Base-by-base conservation (phyloP, 2,113 vertebrate species). In the Tangachromis dhanisi region DNA sequence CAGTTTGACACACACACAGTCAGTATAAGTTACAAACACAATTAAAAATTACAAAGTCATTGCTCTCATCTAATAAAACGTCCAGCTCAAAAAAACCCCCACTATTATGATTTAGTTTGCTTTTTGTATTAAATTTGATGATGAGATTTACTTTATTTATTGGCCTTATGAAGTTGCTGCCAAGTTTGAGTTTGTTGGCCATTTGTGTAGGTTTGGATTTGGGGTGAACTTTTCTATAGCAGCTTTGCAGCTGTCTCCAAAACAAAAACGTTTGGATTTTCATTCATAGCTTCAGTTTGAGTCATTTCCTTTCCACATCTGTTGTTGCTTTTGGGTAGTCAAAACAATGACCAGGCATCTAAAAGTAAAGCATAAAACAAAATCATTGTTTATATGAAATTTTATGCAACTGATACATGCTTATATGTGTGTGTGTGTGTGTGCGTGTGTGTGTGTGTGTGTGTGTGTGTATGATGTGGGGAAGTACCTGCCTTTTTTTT, bases 401-500 rank as follows among this genome's bases (percentile, higher is more conserved):
- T n/a, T 7, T 19, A 63, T 33, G 16, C 2, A 31, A 63, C 17
- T 33, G 14, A 35, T 63, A 33, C 24, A 57, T 57, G 54, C 4
- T 57, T 13, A 1, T 2, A 0, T 42, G 5, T 54, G 11, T 21
- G 51, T n/a, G 19, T 0, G 49, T 54, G 1, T n/a, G 51, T 21
- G 51, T n/a, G 19, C 0, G 49, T 54, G 1, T n/a, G 51, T 12
- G 51, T 35, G 35, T 38, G 35, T 9, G 35, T 35, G 51, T 53
- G 6, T 21, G 51, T 53, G 19, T 0, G 49, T 53, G 3, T 9
- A 9, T 11, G 19, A 21, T 21, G 21, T 21, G 21, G 21, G 21
- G 21, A 21, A 21, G 14, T 61, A 61, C 14, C 26, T 31, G 13
- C 0, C 0, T 0, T 9, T 31, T 59, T 29, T 31, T 61, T 4